These are phyloP conservation scores for Bombyx mori DNA, from an alignment of 1,140 invertebrate species.

Conservation along the genomic window DNA sequence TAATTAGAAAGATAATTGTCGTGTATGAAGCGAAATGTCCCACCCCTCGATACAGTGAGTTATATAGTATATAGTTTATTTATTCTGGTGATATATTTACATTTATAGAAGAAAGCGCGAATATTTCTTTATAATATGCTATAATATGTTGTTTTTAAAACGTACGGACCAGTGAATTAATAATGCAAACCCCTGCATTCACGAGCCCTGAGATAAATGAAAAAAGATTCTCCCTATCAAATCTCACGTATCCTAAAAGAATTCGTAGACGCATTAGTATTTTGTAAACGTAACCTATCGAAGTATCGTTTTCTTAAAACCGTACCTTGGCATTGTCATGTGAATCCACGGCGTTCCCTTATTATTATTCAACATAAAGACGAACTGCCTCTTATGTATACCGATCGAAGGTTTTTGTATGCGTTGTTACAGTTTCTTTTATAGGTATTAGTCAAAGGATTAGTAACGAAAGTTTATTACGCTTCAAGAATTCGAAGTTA, in stretches of 20 bases:
- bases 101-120: no score
- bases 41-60: no score
- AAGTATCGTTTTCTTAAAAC: constrained; percentile 69
- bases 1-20: no score
- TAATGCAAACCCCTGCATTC: no score
- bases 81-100: no score
- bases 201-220: no score
- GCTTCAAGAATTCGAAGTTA: constrained; percentile 4
- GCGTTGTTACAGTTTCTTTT: constrained; percentile 5
- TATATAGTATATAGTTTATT: no score
- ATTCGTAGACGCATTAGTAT: constrained; percentile 47
- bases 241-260: constrained; percentile 23
- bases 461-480: constrained; percentile 4
- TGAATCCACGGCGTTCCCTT: constrained; percentile 40
- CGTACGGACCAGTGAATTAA: no score
- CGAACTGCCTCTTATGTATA: constrained; percentile 31
- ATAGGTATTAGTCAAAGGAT: not conserved
- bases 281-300: constrained; percentile 39
- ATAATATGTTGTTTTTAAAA: no score
- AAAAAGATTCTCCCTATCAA: no score
- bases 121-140: no score
- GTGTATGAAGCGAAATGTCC: no score
- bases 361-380: constrained; percentile 43
- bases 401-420: constrained; percentile 39
- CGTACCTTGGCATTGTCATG: constrained; percentile 48